Percentiles rank a stretch among this genome's conserved stretches.
Conservation (phyloP, 1,140 invertebrate species). For the Sminthurinus signatus region DNA sequence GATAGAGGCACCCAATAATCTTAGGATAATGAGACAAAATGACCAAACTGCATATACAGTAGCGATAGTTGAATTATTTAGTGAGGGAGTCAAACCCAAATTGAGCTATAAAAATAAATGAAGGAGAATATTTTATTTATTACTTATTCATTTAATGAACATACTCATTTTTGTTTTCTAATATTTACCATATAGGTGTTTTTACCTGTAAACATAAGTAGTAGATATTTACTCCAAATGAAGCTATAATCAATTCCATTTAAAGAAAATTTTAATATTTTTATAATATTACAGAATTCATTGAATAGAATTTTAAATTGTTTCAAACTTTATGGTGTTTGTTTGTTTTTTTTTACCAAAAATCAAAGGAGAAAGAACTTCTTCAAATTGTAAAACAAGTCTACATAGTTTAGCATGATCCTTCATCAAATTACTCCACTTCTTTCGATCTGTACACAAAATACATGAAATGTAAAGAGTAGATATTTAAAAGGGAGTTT, state of each 20-base stretch:
- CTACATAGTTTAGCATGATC: slow-evolving; percentile 16
- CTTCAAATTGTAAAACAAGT: slow-evolving; percentile 9
- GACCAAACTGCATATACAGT: slow-evolving; percentile 12
- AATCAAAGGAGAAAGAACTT: slow-evolving; percentile 24
- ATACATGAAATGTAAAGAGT: too few species aligned
- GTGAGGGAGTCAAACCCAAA: slow-evolving; percentile 18
- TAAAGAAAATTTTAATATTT: too few species aligned
- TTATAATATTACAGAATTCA: too few species aligned
- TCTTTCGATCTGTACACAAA: background rate
- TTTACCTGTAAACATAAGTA: slow-evolving; percentile 27
- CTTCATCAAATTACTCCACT: slow-evolving; percentile 15
- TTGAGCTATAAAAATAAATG: slow-evolving; percentile 20
- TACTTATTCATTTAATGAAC: background rate
- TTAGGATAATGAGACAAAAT: slow-evolving; percentile 12
- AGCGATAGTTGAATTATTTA: background rate
- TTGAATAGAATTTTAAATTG: too few species aligned
- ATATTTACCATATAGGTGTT: too few species aligned
- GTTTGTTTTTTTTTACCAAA: too few species aligned
- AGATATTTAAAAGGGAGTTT: too few species aligned
- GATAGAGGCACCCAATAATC: slow-evolving; percentile 7
- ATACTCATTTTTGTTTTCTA: too few species aligned
- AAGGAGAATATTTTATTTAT: background rate
- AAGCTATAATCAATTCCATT: too few species aligned
- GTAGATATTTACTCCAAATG: slow-evolving; percentile 25
- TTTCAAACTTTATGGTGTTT: too few species aligned